phyloP scores from a whole-genome alignment of 2,113 vertebrate species.

The Sorex araneus region DNA sequence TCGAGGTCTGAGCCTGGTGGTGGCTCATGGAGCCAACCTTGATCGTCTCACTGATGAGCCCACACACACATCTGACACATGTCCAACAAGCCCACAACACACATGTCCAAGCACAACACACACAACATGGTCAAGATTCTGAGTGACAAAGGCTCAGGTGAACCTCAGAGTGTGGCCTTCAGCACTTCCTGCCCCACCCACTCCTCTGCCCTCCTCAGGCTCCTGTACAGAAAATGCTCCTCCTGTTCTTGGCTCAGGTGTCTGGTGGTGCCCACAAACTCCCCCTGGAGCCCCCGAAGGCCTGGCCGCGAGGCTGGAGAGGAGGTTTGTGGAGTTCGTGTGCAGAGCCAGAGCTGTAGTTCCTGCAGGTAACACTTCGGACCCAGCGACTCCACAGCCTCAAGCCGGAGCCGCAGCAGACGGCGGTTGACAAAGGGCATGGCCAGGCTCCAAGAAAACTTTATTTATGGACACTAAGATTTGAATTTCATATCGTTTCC shows the following conservation, averaged over 20 bases:
- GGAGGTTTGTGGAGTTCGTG: not conserved
- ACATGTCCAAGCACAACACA: not conserved
- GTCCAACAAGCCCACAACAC: not conserved
- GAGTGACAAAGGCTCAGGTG: not conserved
- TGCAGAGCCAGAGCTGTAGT: not conserved
- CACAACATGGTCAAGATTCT: too few species aligned
- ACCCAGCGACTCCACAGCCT: too few species aligned
- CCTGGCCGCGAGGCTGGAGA: not conserved
- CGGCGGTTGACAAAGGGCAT: not conserved
- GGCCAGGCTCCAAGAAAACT: constrained; percentile 17
- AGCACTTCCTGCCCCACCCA: too few species aligned
- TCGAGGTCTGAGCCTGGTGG: not conserved
- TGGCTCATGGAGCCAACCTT: not conserved
- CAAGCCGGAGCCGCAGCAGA: too few species aligned
- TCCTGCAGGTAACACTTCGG: not conserved
- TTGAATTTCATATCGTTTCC: constrained; percentile 50
- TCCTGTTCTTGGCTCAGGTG: not conserved
- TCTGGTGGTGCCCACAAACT: not conserved
- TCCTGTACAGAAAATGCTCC: not conserved
- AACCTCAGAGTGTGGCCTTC: not conserved
- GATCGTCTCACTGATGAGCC: not conserved
- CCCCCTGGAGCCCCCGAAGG: not conserved
- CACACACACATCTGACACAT: too few species aligned
- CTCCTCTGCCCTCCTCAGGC: not conserved
- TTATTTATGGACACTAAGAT: constrained; percentile 14